Evolutionary conservation across 2,888 invertebrate species (phyloP).

Genomic region (Epirrhoe alternata): DNA sequence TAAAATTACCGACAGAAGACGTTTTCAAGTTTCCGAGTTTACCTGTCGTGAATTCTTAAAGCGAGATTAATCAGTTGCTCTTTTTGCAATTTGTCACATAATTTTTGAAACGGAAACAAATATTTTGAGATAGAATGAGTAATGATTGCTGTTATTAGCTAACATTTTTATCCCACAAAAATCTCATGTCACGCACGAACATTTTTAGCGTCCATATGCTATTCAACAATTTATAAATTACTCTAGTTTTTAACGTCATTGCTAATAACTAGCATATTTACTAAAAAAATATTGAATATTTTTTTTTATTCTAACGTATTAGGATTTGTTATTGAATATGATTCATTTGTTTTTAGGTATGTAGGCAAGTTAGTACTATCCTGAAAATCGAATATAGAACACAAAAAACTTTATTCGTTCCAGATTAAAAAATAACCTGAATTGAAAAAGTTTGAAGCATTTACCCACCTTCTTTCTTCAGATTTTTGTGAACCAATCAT

Average conservation of each 20-base stretch:
- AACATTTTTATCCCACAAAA: not conserved
- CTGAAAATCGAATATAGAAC: not conserved
- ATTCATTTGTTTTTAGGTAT: not conserved
- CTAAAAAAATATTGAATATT: too few relatives aligned
- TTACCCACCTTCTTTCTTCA: not conserved
- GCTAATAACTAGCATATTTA: too few relatives aligned
- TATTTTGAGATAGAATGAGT: conserved; percentile 1
- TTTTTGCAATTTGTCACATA: conserved; percentile 12
- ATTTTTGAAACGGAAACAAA: conserved; percentile 11
- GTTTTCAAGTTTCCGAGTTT: conserved; percentile 23
- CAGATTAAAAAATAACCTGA: not conserved
- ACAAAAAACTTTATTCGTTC: not conserved
- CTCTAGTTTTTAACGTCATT: too few relatives aligned
- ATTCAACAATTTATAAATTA: not conserved
- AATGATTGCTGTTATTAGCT: not conserved
- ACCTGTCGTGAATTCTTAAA: conserved; percentile 20
- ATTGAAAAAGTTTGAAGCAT: not conserved
- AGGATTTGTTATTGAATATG: too few relatives aligned
- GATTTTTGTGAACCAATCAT: not conserved
- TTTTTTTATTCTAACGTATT: too few relatives aligned
- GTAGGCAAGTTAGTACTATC: not conserved
- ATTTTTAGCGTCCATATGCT: not conserved
- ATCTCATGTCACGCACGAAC: not conserved
- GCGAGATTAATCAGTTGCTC: conserved; percentile 22
- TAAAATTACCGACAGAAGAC: conserved; percentile 19